Evolutionary conservation across 2,113 vertebrate species (phyloP).

Genomic region (Podarcis muralis): DNA sequence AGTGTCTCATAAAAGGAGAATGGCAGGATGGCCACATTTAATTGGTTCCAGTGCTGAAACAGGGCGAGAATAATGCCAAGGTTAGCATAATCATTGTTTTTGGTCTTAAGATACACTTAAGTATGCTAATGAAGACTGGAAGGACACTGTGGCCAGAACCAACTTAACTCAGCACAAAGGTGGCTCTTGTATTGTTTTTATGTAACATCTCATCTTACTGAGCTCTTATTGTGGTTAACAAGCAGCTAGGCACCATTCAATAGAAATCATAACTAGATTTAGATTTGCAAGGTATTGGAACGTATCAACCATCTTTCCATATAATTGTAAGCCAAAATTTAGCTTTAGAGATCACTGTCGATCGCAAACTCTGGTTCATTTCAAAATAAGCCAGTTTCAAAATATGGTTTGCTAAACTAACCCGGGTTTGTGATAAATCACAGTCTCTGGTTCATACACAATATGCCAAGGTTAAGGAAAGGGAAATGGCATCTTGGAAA

Average conservation of each 20-base stretch:
- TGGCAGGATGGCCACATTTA: background rate
- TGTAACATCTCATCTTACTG: background rate
- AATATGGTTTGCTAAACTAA: too few relatives aligned
- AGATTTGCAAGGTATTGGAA: background rate
- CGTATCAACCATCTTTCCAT: background rate
- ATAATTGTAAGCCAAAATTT: background rate
- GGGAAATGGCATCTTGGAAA: too few relatives aligned
- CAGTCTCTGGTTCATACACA: too few relatives aligned
- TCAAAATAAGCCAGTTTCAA: too few relatives aligned
- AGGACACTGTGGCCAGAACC: rapidly evolving
- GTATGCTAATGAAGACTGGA: rapidly evolving
- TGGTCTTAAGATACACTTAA: background rate
- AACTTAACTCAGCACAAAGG: background rate
- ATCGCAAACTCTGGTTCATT: background rate
- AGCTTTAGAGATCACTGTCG: background rate
- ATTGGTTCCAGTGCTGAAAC: background rate
- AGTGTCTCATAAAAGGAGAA: rapidly evolving
- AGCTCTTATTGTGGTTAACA: background rate
- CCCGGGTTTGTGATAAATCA: too few relatives aligned
- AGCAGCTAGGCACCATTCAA: background rate
- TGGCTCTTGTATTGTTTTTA: background rate
- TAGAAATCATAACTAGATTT: background rate
- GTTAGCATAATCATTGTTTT: background rate
- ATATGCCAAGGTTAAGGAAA: too few relatives aligned
- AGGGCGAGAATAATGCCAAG: background rate